Percentiles rank a stretch among this genome's conserved stretches.
Conservation (phyloP, 2,797 vertebrate species). For the Platalea minor region DNA sequence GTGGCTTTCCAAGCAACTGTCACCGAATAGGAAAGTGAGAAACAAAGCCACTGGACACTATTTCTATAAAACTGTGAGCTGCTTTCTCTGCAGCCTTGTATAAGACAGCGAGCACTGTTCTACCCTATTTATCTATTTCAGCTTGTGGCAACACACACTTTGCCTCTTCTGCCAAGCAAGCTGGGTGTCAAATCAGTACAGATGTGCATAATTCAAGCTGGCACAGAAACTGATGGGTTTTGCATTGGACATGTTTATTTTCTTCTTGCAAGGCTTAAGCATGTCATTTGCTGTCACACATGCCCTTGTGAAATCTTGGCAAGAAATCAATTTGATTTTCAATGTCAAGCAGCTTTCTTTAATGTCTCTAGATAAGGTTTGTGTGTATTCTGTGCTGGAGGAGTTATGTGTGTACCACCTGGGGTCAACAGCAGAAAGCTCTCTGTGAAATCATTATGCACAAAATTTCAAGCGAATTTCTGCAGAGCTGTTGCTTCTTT, state of each 20-base stretch:
- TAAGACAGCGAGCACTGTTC: not conserved
- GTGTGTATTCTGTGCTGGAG: conserved; percentile 36
- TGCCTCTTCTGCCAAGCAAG: conserved; percentile 46
- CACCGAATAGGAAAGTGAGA: not conserved
- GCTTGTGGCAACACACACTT: conserved; percentile 39
- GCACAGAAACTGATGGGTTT: conserved; percentile 70
- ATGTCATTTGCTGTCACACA: conserved; percentile 72
- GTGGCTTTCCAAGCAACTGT: not conserved
- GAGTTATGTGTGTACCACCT: conserved; percentile 49
- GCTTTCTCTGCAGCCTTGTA: not conserved
- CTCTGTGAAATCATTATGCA: not conserved
- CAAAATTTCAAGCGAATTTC: not conserved
- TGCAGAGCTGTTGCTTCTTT: not conserved
- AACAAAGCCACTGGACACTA: not conserved
- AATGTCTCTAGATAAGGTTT: conserved; percentile 68
- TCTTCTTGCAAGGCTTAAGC: conserved; percentile 73
- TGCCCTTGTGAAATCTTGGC: conserved; percentile 76
- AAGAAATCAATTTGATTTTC: conserved; percentile 78
- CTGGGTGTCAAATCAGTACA: conserved; percentile 65
- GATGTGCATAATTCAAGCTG: conserved; percentile 73
- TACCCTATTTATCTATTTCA: conserved; percentile 49
- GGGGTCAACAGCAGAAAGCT: conserved; percentile 54
- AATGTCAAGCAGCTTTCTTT: conserved; percentile 66
- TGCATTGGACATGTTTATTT: conserved; percentile 74
- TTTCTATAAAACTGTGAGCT: not conserved